Conservation (phyloP, 2,113 vertebrate genomes). For the Mobula birostris region DNA sequence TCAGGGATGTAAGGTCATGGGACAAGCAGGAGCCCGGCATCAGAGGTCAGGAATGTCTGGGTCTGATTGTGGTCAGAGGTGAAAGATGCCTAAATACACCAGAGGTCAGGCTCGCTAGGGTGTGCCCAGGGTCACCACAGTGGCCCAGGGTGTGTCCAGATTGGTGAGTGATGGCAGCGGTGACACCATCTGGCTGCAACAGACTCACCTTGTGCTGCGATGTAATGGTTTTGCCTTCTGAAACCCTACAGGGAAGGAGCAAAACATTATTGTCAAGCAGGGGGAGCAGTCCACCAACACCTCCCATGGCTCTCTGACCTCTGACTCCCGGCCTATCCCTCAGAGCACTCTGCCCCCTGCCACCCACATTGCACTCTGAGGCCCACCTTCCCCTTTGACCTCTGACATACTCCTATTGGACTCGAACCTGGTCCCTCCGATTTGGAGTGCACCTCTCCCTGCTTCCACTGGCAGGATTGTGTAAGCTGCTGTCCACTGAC, state of each 20-base stretch:
- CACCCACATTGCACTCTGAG: no score
- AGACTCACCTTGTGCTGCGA: conserved; percentile 52
- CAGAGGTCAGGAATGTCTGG: no score
- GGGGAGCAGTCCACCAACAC: no score
- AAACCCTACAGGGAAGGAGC: conserved; percentile 46
- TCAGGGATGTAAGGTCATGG: background rate
- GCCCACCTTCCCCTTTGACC: background rate
- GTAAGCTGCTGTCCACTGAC: no score
- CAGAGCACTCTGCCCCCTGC: no score
- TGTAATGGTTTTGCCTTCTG: conserved; percentile 46
- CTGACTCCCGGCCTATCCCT: background rate
- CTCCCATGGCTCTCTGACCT: background rate
- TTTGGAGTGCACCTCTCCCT: background rate
- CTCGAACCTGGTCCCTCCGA: background rate
- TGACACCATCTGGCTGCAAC: no score
- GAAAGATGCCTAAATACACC: no score
- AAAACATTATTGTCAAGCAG: background rate
- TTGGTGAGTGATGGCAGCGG: background rate
- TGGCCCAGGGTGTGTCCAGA: background rate
- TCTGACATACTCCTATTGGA: background rate
- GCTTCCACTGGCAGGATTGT: background rate
- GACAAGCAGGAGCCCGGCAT: no score
- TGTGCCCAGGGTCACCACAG: no score
- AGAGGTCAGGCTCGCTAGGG: no score
- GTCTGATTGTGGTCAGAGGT: no score